Evolutionary conservation across 2,888 invertebrate genomes (phyloP), one percentile per base, ranked within the genome.

Genomic region (Platynereis dumerilii): DNA sequence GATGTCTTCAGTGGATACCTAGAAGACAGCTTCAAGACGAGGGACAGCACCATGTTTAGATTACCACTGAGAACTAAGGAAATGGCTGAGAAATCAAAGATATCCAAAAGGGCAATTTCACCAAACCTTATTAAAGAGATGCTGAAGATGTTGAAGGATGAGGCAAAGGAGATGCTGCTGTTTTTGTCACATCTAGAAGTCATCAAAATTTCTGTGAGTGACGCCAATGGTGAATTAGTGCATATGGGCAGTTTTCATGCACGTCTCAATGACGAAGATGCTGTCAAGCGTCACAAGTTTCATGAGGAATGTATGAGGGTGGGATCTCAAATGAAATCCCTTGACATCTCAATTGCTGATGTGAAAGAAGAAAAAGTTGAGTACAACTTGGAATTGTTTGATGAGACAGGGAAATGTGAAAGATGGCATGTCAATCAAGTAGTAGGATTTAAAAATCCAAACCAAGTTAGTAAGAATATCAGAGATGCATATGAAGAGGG

Each of bases 21-120:
- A 17, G 64, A 68, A 22, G 62, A 72, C 22, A 24, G 57, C 17
- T 66, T 74, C 12, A 57, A 68, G 22, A 54, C 66, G 42, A 52
- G 68, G 15, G 57, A 63, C 26, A 56, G 61, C 20, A 80, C 81
- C 20, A 44, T 80, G 24, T 80, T 81, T 58, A 68, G 80, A 42
- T 75, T 81, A 55, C 80, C 80, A 22, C 68, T 81, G n/a, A 67
- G 80, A 62, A 74, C 68, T 17, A 20, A 53, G 27, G 53, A 68
- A 5, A 74, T 76, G 74, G 73, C 74, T 1, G 17, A 60, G 15
- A 63, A 44, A 17, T 80, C 81, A 2, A 64, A 73, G 26, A 76
- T 81, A 12, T 72, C 72, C 1, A 66, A 68, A 22, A 56, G 61
- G 17, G 27, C 24, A 5, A 64, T 76, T 1, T 63, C 69, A n/a